Evolutionary conservation across 2,113 vertebrate species (phyloP).

Genomic region (Mastomys coucha): DNA sequence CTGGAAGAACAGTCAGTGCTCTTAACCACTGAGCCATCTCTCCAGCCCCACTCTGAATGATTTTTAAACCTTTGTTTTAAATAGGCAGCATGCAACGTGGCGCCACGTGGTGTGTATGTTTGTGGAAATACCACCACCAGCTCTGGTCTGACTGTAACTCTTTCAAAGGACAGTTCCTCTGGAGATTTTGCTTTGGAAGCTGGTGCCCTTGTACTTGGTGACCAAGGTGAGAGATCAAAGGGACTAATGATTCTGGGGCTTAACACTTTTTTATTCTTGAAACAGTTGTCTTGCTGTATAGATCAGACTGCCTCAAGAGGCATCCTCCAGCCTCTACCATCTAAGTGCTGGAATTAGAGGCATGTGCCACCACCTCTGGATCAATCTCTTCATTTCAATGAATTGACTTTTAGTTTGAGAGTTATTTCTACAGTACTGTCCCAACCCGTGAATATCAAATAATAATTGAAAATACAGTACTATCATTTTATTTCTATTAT

Average conservation of each 20-base stretch:
- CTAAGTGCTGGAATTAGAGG: not conserved
- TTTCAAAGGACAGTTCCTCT: conserved; percentile 93
- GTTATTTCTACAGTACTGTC: not conserved
- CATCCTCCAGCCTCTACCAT: not conserved
- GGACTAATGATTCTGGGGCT: not conserved
- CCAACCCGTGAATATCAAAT: not conserved
- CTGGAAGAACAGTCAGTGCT: no score
- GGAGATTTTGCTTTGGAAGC: conserved; percentile 98
- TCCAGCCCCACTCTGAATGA: not conserved
- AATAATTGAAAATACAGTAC: conserved; percentile 4
- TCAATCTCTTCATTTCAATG: not conserved
- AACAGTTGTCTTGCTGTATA: not conserved
- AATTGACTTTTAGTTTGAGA: conserved; percentile 48
- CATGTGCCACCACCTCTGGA: not conserved
- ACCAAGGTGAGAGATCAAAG: conserved; percentile 92
- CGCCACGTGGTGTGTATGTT: conserved; percentile 97
- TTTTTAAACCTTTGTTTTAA: conserved; percentile 63
- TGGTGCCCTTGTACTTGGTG: conserved; percentile 96
- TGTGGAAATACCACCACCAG: conserved; percentile 98
- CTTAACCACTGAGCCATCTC: no score
- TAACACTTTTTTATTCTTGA: not conserved
- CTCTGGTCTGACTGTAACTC: conserved; percentile 96
- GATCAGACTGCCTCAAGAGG: not conserved
- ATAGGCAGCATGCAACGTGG: conserved; percentile 95
- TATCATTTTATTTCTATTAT: conserved; percentile 35